Base-by-base conservation (phyloP, 2,888 invertebrate species). In the Orthosia gracilis region DNA sequence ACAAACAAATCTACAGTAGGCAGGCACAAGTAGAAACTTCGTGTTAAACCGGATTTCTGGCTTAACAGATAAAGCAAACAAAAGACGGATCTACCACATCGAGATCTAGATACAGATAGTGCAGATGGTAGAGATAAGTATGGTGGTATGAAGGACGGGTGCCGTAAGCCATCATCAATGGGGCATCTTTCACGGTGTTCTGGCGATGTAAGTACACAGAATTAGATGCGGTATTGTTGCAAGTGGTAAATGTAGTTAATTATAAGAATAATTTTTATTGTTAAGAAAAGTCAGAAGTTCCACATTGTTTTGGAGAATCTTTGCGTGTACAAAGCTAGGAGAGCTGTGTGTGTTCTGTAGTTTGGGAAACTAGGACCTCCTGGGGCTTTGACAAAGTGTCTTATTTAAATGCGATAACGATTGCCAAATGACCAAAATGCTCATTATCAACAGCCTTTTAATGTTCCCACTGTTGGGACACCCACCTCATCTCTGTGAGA, bases 11-110 rank as follows among this genome's bases (percentile, higher is more conserved):
- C 40, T 40, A 18, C 13, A 70, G 31, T 18, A 47, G 4, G 4
- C 11, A 49, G 18, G 31, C 7, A 15, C 13, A 47, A 18, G 21
- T 21, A 59, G 3, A 23, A n/a, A 68, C 23, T 49, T 52, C 23
- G 7, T 12, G 1, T 23, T 50, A 4, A 23, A 73, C 63, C 55
- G 66, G 63, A 69, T 64, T 73, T 64, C 67, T 58, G 55, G 55
- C 57, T 58, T 68, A 26, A 31, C 63, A 52, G 52, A 21, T 49
- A 21, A 68, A 50, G 5, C 54, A 63, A 69, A 81, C 81, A 81
- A 81, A 71, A 55, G 64, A 62, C 82, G 82, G 73, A 82, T 73
- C 68, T 78, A 55, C 58, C 54, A 26, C 49, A 68, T 80, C 59
- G 23, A 50, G 76, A 71, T 62, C 52, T 21, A 54, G 31, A 68